Evolutionary conservation across 1,140 invertebrate species (phyloP).

Genomic region (Andricus grossulariae): DNA sequence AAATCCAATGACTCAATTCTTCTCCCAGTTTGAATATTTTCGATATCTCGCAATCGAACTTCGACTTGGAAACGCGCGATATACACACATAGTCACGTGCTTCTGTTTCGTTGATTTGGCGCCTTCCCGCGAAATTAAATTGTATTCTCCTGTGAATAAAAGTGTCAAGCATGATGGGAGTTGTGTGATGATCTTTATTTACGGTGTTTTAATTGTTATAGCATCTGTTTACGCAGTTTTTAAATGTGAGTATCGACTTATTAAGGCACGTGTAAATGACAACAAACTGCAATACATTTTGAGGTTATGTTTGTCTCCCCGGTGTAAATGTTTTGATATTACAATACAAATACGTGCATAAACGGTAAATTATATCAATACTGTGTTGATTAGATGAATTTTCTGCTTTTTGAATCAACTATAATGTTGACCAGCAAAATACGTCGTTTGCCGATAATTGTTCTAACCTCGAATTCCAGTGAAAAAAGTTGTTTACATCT

Average conservation of each 20-base stretch:
- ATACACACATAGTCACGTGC: neutral
- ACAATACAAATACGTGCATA: too few species aligned
- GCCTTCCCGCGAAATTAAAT: neutral
- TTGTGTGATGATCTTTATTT: neutral
- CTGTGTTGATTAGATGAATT: too few species aligned
- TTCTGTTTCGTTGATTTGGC: neutral
- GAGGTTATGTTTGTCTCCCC: slow-evolving; percentile 6
- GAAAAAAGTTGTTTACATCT: too few species aligned
- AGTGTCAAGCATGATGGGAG: neutral
- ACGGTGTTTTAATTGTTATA: neutral
- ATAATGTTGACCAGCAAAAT: too few species aligned
- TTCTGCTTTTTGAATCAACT: too few species aligned
- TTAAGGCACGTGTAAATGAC: too few species aligned
- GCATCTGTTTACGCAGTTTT: neutral
- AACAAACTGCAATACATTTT: neutral
- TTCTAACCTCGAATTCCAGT: too few species aligned
- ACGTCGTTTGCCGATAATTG: too few species aligned
- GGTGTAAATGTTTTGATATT: neutral
- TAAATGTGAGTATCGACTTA: slow-evolving; percentile 12
- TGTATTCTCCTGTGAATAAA: neutral
- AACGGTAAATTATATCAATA: neutral
- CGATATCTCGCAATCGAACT: slow-evolving; percentile 15
- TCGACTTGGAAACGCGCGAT: neutral
- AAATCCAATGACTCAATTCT: neutral
- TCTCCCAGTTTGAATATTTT: neutral